A percentile compares a stretch with the other conserved stretches of the same genome.
Conservation (phyloP, 2,113 vertebrate species). For the Mus spicilegus region DNA sequence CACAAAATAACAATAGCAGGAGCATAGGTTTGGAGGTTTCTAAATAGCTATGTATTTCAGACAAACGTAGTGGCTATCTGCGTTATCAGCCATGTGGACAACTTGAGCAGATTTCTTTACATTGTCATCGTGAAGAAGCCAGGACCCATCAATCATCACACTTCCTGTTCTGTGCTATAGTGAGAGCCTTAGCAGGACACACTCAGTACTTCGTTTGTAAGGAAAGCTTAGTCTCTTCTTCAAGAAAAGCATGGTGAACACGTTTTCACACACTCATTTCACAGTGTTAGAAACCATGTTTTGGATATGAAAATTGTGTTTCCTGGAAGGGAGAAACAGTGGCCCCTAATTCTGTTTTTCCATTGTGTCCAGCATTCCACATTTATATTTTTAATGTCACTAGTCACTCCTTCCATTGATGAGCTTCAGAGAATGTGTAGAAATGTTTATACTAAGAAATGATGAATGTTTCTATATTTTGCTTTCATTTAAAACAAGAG, state of each 20-base stretch:
- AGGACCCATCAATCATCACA: neutral
- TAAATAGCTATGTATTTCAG: neutral
- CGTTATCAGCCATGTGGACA: neutral
- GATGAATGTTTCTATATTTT: constrained; percentile 16
- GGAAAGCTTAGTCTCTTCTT: neutral
- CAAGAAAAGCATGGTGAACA: neutral
- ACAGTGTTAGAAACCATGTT: neutral
- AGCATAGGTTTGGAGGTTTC: neutral
- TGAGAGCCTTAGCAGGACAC: no score
- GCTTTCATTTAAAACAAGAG: neutral
- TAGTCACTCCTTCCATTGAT: neutral
- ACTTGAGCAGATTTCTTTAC: constrained; percentile 6
- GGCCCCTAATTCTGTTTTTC: neutral
- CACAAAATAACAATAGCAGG: neutral
- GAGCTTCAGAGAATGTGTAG: neutral
- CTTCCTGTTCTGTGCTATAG: neutral
- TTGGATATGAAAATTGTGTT: constrained; percentile 40
- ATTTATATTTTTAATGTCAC: neutral
- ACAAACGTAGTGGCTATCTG: constrained; percentile 6
- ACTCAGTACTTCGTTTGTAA: neutral
- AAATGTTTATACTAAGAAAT: neutral
- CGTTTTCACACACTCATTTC: neutral
- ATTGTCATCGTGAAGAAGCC: neutral
- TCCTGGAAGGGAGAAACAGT: neutral
- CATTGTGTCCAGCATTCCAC: neutral